Evolutionary conservation across 2,113 vertebrate species (phyloP), one percentile per base, ranked within the genome.

Genomic region (human): DNA sequence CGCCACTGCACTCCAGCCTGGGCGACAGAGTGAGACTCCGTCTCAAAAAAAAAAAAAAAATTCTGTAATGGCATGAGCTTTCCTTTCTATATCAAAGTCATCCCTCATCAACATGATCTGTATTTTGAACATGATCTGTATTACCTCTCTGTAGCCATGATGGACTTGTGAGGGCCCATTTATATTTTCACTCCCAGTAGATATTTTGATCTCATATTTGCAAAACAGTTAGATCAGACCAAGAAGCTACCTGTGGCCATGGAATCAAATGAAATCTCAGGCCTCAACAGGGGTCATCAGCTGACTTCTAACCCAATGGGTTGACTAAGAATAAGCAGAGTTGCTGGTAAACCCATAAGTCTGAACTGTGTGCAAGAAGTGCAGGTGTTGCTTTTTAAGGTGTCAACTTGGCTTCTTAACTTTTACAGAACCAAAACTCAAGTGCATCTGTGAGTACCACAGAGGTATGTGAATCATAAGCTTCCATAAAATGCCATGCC

Each of bases 391-490:
- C 82, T 91, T 93, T 86, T n/a, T 55, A 89, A 95, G 45, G 72
- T 73, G 61, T 68, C 82, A 86, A 80, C 25, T 78, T 93, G 76
- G 35, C 55, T 91, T 79, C 89, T 94, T 81, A 92, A 64, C 45
- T 85, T 96, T 68, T 89, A 88, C 35, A 96, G 93, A 98, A 89
- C 92, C 78, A 79, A 98, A 95, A 83, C 8, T 64, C 61, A 72
- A 97, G 52, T 72, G 43, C 68, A 73, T 97, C 83, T 97, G 80
- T 93, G 79, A 92, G 80, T 75, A 83, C 92, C 38, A 50, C 3
- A 52, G 89, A 97, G 93, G 86, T 93, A 48, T 27, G 12, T 96
- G 98, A 97, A 97, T 98, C 95, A 97, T 88, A 90, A 72, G 72
- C 68, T 92, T 61, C 81, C 79, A 93, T 76, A 96, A 92, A 94